Evolutionary conservation across 2,113 vertebrate genomes (phyloP), one percentile per base, ranked within the genome.

Genomic region (Hystrix cristata): DNA sequence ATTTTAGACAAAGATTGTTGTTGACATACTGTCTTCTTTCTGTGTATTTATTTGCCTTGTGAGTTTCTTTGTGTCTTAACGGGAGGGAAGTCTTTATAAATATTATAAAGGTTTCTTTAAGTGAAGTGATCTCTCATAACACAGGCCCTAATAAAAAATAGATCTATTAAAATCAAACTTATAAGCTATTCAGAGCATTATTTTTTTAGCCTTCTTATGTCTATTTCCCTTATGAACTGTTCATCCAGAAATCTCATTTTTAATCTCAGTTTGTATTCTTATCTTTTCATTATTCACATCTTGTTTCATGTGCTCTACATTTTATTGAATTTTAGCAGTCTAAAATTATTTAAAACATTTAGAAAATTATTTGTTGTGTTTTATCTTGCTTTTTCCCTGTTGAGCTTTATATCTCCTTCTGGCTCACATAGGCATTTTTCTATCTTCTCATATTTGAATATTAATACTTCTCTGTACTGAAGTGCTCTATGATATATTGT

Each of bases 1-100:
- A 90, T 67, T 97, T 96, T 76, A 34, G 55, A 60, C 27, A 91
- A 96, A 95, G 34, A 80, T 87, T 71, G 55, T 48, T 87, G 23
- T 81, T 21, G 51, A 10, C 55, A 57, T 9, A 55, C 34, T 92
- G 38, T 67, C 31, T 86, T 4, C 5, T 88, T 82, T 91, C 34
- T 51, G 5, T 69, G 31, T 95, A 27, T 19, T 72, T 91, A 2
- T 95, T 79, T 87, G 16, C 21, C 13, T n/a, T 59, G 4, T 72
- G 31, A 16, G 11, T 27, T 90, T 88, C 13, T 69, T 83, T 53
- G 1, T 86, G 2, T 71, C n/a, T 95, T 87, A 71, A 53, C 83
- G 65, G 31, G 90, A 91, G 29, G 81, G 48, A 74, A 76, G 3
- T 27, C 76, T 81, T 90, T 88, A 71, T 55, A 92, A 88, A 65